A percentile compares a stretch with the other conserved stretches of the same genome.
phyloP scores from a whole-genome alignment of 2,113 vertebrate species.

The Pseudonaja textilis region DNA sequence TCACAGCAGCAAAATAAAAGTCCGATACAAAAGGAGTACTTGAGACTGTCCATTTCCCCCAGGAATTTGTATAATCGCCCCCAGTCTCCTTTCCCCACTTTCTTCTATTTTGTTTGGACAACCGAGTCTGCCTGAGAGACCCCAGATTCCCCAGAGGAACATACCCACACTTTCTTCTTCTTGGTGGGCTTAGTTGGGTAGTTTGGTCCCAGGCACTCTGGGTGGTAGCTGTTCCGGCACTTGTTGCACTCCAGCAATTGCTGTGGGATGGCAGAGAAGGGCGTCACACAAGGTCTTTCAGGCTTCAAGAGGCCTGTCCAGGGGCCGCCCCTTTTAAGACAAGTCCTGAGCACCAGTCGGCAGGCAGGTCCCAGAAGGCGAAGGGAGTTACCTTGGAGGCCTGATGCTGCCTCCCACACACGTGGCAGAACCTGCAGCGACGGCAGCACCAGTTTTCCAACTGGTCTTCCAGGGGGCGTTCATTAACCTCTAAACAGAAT shows the following conservation, averaged over 20 bases:
- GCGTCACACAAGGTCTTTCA: neutral
- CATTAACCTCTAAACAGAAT: constrained; percentile 94
- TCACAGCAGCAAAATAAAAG: neutral
- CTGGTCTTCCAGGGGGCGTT: constrained; percentile 95
- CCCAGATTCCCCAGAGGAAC: neutral
- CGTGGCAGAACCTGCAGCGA: constrained; percentile 94
- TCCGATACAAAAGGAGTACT: neutral
- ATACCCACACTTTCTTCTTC: constrained; percentile 98
- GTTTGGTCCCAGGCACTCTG: constrained; percentile 99
- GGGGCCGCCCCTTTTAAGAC: too few relatives aligned
- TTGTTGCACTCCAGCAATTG: constrained; percentile 97
- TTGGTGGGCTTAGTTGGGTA: constrained; percentile 97
- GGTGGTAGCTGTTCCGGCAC: constrained; percentile 99
- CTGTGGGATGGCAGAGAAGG: constrained; percentile 56
- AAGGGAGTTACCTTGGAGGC: constrained; percentile 84
- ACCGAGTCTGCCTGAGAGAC: neutral
- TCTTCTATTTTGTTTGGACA: neutral
- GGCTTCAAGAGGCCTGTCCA: rapidly evolving
- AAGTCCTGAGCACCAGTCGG: too few relatives aligned
- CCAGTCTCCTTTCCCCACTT: neutral
- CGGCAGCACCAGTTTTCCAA: constrained; percentile 99
- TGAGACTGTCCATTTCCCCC: neutral
- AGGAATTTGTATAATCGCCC: neutral
- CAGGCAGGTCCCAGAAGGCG: neutral
- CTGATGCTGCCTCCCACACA: constrained; percentile 94